Evolutionary conservation across 2,113 vertebrate species (phyloP).

Genomic region (Lagenorhynchus albirostris): DNA sequence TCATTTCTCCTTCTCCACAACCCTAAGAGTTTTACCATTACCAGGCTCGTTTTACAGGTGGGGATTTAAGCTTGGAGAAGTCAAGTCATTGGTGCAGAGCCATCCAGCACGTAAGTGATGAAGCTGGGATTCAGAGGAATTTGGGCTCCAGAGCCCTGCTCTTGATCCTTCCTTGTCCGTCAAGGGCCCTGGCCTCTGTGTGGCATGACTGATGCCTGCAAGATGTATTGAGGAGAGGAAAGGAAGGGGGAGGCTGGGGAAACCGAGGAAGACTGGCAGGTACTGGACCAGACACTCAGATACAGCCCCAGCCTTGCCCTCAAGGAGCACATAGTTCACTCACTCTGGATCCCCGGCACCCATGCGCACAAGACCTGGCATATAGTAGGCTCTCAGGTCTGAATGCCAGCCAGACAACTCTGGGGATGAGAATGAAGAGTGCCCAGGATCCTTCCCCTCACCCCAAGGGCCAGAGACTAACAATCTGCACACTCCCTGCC

Average conservation of each 20-base stretch:
- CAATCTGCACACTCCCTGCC: accelerated
- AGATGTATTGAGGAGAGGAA: background rate
- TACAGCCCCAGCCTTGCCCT: background rate
- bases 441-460: background rate
- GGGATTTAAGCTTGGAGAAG: background rate
- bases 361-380: background rate
- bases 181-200: background rate
- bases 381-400: background rate
- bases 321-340: background rate
- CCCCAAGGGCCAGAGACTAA: background rate
- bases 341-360: background rate
- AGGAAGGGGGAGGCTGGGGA: background rate
- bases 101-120: background rate
- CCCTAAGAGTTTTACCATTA: background rate
- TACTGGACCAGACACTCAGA: background rate
- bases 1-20: background rate
- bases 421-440: background rate
- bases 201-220: background rate
- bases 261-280: background rate
- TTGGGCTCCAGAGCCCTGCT: background rate
- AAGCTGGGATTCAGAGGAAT: background rate
- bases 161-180: background rate
- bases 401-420: background rate
- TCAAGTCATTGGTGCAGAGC: background rate
- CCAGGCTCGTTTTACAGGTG: background rate